A percentile compares a stretch with the other conserved stretches of the same genome.
phyloP scores from a whole-genome alignment of 2,113 vertebrate genomes.

The Lasiurus borealis region DNA sequence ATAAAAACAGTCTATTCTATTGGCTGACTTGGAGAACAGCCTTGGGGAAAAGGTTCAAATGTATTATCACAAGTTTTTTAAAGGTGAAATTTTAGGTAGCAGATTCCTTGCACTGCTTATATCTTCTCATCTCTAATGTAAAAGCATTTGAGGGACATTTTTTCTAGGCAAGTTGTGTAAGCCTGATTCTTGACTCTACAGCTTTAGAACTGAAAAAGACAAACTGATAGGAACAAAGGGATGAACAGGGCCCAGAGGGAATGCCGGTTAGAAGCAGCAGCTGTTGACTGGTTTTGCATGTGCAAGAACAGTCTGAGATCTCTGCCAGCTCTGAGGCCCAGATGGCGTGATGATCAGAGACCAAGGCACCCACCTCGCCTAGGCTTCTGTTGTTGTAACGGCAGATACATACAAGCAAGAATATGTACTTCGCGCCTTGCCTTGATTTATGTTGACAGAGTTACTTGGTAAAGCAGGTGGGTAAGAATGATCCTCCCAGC shows the following conservation, averaged over 20 bases:
- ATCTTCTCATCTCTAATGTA: not conserved
- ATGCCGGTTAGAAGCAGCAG: slow-evolving; percentile 14
- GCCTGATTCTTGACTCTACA: not conserved
- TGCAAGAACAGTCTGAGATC: not conserved
- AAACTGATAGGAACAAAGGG: not conserved
- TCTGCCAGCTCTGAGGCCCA: not conserved
- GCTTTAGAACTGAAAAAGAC: not conserved
- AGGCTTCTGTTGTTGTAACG: not conserved
- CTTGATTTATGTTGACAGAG: slow-evolving; percentile 36
- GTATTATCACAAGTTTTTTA: not conserved
- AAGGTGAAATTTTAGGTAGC: slow-evolving; percentile 23
- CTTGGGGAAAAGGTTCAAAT: not conserved
- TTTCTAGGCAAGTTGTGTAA: not conserved
- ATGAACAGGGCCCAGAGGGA: not conserved
- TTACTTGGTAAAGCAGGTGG: slow-evolving; percentile 54
- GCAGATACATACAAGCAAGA: not conserved
- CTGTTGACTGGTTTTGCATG: not conserved
- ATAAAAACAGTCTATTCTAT: not conserved
- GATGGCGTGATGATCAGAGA: not conserved
- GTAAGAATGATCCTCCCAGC: slow-evolving; percentile 49
- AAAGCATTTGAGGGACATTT: not conserved
- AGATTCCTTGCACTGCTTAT: not conserved
- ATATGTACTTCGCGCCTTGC: not conserved
- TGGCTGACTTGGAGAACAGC: not conserved
- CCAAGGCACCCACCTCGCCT: not conserved